phyloP scores from a whole-genome alignment of 1,140 invertebrate genomes.

The Apis cerana region DNA sequence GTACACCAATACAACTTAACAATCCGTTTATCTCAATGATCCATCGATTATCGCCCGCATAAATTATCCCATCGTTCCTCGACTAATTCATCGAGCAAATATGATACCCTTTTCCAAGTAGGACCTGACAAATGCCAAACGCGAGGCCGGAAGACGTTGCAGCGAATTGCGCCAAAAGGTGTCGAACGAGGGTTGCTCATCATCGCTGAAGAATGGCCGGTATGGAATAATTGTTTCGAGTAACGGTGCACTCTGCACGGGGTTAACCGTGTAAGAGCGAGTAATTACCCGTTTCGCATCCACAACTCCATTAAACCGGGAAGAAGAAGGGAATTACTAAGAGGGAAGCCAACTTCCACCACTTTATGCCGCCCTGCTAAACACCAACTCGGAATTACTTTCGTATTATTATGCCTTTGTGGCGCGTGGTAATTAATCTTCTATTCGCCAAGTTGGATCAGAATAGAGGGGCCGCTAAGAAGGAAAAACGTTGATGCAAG shows the following conservation, averaged over 20 bases:
- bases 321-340: constrained; percentile 58
- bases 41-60: no score
- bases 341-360: constrained; percentile 43
- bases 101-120: no score
- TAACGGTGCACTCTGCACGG: constrained; percentile 34
- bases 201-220: background rate
- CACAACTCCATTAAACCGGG: constrained; percentile 54
- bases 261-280: constrained; percentile 41
- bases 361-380: constrained; percentile 37
- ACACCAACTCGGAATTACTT: constrained; percentile 56
- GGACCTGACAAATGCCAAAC: constrained; percentile 7
- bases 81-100: no score
- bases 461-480: background rate
- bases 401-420: constrained; percentile 37
- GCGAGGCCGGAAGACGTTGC: constrained; percentile 16
- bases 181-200: background rate
- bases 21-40: no score
- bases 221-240: constrained; percentile 38
- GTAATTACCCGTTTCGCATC: constrained; percentile 50
- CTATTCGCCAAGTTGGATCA: background rate
- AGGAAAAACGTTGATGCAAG: background rate
- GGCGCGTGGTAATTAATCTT: constrained; percentile 40
- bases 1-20: no score
- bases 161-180: no score
- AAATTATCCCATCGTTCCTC: no score